Base-by-base conservation (phyloP, 2,797 vertebrate species). In the Apogon hyalosoma region DNA sequence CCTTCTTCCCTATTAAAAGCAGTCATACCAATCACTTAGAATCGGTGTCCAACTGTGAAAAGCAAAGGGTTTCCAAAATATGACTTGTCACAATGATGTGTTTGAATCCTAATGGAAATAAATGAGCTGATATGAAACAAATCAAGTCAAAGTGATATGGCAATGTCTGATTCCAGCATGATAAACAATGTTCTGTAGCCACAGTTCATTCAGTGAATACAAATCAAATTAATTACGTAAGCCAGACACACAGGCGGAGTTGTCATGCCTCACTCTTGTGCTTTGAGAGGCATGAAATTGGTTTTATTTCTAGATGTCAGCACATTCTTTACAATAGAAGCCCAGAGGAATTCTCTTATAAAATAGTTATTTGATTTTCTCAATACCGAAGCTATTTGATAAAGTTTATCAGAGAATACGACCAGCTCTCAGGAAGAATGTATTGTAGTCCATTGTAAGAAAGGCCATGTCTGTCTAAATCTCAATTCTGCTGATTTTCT, bases 161-260 rank as follows among this genome's bases (percentile, higher is more conserved):
- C 65, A 75, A 65, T 69, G 79, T 68, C 48, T 57, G 50, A 86
- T 84, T 75, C 69, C 65, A 64, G 67, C 4, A 18, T 61, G 74
- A 91, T 85, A 82, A 86, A 87, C 87, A 86, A 65, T 80, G 84
- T 85, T 83, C 74, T 74, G 66, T 52, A 73, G 80, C 65, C 75
- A 60, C 66, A 60, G 87, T 82, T 90, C 83, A 80, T 74, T 85
- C 80, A 75, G 63, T 80, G 82, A 86, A 84, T 84, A 75, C 85
- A 87, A 89, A 91, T 89, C 89, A 74, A 87, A 91, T 89, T 87
- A 90, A 92, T 93, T 91, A 90, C 61, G 50, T 87, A 90, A 92
- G 80, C 80, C 52, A 38, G 46, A 65, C 84, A 78, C 78, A 77
- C 70, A 78, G 69, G 64, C 79, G 13, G 74, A 69, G 79, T 87